Percentiles rank a stretch among this genome's conserved stretches.
Evolutionary conservation across 2,888 invertebrate genomes (phyloP).

Genomic region (Drosophila niveifrons): DNA sequence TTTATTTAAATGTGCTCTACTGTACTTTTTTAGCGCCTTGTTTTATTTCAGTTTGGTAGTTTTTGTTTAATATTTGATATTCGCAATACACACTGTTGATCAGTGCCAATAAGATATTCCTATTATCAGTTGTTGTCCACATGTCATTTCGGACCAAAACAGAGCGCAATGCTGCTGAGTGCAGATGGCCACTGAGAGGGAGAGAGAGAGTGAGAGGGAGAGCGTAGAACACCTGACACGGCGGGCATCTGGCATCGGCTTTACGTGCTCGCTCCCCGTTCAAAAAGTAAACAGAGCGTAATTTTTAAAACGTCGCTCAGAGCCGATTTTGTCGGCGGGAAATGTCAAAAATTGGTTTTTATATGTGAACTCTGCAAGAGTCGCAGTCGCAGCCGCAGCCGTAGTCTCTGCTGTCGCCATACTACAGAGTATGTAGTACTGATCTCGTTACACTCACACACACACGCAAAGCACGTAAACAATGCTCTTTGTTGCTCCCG

Average conservation of each 20-base stretch:
- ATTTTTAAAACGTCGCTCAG: conserved; percentile 76
- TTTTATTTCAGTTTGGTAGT: conserved; percentile 12
- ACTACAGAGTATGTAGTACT: conserved; percentile 51
- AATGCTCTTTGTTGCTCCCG: conserved; percentile 76
- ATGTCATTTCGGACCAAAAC: conserved; percentile 68
- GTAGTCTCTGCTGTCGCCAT: conserved; percentile 17
- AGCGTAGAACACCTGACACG: conserved; percentile 59
- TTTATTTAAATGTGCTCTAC: conserved; percentile 57
- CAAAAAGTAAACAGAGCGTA: conserved; percentile 79
- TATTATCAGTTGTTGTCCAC: conserved; percentile 44
- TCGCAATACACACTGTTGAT: conserved; percentile 29
- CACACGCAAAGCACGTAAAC: conserved; percentile 60
- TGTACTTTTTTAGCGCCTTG: conserved; percentile 48
- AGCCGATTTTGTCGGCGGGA: conserved; percentile 64
- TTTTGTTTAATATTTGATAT: conserved; percentile 10
- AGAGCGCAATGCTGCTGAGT: conserved; percentile 34
- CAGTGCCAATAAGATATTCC: conserved; percentile 49
- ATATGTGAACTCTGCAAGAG: conserved; percentile 76
- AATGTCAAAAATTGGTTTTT: conserved; percentile 75
- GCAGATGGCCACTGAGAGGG: conserved; percentile 28
- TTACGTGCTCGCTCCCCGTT: conserved; percentile 49
- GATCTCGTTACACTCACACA: conserved; percentile 81
- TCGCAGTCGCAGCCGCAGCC: conserved; percentile 29
- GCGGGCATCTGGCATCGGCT: conserved; percentile 52
- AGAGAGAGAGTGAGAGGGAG: conserved; percentile 31